phyloP scores from a whole-genome alignment of 2,888 invertebrate species.

The Diplolepis rosae region DNA sequence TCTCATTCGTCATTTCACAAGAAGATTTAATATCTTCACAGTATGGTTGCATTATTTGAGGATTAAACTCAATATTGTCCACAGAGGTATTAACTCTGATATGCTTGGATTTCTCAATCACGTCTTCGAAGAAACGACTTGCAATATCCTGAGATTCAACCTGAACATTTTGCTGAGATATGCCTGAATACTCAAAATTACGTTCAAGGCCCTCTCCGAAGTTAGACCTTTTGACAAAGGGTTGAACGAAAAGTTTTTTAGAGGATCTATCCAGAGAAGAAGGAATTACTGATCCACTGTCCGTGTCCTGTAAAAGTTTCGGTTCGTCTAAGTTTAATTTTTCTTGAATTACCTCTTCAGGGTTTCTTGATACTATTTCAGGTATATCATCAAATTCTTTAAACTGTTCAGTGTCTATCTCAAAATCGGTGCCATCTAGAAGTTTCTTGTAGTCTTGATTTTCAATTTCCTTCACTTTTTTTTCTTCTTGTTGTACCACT shows the following conservation, averaged over 20 bases:
- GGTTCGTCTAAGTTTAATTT: not conserved
- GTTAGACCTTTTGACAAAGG: not conserved
- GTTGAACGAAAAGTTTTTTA: too few species aligned
- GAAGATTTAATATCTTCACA: not conserved
- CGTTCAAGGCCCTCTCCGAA: not conserved
- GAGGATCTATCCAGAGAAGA: not conserved
- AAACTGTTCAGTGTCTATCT: not conserved
- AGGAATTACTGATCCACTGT: not conserved
- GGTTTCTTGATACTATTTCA: not conserved
- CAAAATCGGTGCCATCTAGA: not conserved
- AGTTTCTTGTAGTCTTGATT: not conserved
- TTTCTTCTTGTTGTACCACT: not conserved
- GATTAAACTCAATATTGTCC: not conserved
- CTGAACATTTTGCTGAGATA: not conserved
- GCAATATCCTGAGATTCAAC: not conserved
- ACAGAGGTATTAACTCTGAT: not conserved
- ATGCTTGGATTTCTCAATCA: slow-evolving; percentile 7
- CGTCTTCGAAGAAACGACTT: slow-evolving; percentile 4
- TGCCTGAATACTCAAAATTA: not conserved
- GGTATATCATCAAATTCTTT: not conserved
- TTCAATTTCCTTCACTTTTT: not conserved
- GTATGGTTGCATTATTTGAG: not conserved
- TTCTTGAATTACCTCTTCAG: not conserved
- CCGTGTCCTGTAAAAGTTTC: not conserved
- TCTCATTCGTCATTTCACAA: too few species aligned